Conservation (phyloP, 2,888 invertebrate species). For the Mellilla xanthometata region DNA sequence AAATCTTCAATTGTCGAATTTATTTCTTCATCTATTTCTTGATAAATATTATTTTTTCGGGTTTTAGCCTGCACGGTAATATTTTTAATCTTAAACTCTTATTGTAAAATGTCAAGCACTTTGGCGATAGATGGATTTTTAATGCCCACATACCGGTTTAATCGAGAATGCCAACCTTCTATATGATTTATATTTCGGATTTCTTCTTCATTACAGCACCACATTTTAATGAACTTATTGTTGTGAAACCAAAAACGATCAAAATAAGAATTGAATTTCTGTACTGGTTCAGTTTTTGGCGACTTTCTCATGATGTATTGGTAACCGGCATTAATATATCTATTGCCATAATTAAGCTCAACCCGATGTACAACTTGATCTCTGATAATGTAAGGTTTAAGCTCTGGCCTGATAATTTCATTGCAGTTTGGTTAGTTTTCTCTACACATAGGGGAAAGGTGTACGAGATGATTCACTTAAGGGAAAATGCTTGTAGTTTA, state of each 20-base stretch:
- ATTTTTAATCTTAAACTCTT: neutral
- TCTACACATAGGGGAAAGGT: too few relatives aligned
- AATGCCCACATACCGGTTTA: constrained; percentile 5
- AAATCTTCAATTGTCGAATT: neutral
- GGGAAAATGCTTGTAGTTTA: too few relatives aligned
- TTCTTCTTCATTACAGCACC: too few relatives aligned
- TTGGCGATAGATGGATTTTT: constrained; percentile 15
- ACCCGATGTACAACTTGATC: too few relatives aligned
- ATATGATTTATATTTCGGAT: neutral
- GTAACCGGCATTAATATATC: too few relatives aligned
- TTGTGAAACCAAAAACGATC: constrained; percentile 15
- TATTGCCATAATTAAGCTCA: too few relatives aligned
- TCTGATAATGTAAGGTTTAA: too few relatives aligned
- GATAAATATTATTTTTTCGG: neutral
- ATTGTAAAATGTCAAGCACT: constrained; percentile 9
- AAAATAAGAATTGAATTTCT: constrained; percentile 18
- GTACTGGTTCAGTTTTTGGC: constrained; percentile 12
- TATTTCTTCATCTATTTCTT: neutral
- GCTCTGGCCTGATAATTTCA: too few relatives aligned
- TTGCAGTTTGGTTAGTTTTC: too few relatives aligned
- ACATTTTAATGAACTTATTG: constrained; percentile 15
- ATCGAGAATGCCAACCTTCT: constrained; percentile 16
- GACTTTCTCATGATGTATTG: constrained; percentile 21
- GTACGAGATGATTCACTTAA: too few relatives aligned
- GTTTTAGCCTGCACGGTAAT: neutral